These are phyloP conservation scores for Neotoxoptera formosana DNA, from an alignment of 1,140 invertebrate genomes.

Conservation along the genomic window DNA sequence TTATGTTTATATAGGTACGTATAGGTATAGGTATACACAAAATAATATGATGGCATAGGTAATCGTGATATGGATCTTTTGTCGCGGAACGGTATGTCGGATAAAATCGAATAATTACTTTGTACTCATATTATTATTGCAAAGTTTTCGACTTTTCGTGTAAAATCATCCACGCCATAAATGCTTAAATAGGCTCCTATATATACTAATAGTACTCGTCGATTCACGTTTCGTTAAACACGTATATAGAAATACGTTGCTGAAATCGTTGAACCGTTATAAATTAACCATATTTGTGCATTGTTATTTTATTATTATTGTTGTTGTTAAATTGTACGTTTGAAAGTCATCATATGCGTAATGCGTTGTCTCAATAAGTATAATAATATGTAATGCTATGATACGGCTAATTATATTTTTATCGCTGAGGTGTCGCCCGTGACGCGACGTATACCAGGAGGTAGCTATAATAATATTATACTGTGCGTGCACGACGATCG, in stretches of 20 bases:
- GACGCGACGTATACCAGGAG: not conserved
- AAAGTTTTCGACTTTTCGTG: not conserved
- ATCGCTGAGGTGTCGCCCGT: not conserved
- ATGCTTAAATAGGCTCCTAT: not conserved
- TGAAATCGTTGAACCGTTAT: conserved; percentile 8
- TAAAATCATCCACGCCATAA: not conserved
- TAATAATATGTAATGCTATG: not conserved
- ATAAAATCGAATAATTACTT: not conserved
- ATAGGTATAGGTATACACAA: not conserved
- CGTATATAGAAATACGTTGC: not conserved
- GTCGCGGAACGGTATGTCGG: not conserved
- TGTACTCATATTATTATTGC: not conserved
- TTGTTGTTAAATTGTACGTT: not conserved
- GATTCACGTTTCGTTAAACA: not conserved
- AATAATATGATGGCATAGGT: not conserved
- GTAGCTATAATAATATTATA: not conserved
- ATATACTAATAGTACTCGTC: not conserved
- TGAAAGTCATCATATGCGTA: not conserved
- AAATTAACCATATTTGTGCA: conserved; percentile 39
- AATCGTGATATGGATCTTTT: not conserved
- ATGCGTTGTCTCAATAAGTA: not conserved
- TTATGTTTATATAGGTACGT: too few relatives aligned
- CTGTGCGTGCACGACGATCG: not conserved
- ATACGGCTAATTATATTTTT: conserved; percentile 42
- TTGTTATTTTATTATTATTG: not conserved